Evolutionary conservation across 1,140 invertebrate species (phyloP).

Genomic region (Brachionus asplanchnoidis): DNA sequence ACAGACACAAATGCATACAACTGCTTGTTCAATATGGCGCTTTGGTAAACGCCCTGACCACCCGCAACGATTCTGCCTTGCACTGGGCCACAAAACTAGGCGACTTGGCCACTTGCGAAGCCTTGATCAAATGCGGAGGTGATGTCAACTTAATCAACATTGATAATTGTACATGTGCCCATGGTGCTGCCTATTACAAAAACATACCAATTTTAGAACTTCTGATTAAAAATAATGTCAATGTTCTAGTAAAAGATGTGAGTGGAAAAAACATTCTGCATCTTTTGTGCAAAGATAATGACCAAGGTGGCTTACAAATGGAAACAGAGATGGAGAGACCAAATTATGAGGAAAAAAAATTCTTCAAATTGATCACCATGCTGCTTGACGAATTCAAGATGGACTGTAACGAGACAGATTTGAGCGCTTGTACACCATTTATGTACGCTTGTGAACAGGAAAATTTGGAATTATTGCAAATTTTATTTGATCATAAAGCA

Average conservation of each 20-base stretch:
- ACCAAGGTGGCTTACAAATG: background rate
- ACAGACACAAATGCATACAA: slow-evolving; percentile 4
- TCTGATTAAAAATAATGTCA: background rate
- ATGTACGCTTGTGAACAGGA: slow-evolving; percentile 39
- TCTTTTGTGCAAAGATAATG: slow-evolving; percentile 24
- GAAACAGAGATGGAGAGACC: background rate
- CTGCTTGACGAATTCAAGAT: background rate
- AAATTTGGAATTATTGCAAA: slow-evolving; percentile 22
- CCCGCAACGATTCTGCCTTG: background rate
- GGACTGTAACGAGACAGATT: slow-evolving; percentile 3
- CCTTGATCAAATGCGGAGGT: background rate
- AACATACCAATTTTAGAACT: slow-evolving; percentile 13
- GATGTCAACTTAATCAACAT: slow-evolving; percentile 1
- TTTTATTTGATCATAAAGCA: slow-evolving; percentile 2
- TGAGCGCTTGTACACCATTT: background rate
- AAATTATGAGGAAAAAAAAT: background rate
- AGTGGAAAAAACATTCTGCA: slow-evolving; percentile 39
- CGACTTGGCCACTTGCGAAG: slow-evolving; percentile 6
- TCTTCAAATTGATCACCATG: background rate
- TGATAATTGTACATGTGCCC: slow-evolving; percentile 35
- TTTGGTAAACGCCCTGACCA: background rate
- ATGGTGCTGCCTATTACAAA: slow-evolving; percentile 39
- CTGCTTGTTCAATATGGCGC: background rate
- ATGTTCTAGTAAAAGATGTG: background rate
- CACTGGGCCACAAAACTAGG: slow-evolving; percentile 35